Base-by-base conservation (phyloP, 2,888 invertebrate genomes). In the Thereva unica region DNA sequence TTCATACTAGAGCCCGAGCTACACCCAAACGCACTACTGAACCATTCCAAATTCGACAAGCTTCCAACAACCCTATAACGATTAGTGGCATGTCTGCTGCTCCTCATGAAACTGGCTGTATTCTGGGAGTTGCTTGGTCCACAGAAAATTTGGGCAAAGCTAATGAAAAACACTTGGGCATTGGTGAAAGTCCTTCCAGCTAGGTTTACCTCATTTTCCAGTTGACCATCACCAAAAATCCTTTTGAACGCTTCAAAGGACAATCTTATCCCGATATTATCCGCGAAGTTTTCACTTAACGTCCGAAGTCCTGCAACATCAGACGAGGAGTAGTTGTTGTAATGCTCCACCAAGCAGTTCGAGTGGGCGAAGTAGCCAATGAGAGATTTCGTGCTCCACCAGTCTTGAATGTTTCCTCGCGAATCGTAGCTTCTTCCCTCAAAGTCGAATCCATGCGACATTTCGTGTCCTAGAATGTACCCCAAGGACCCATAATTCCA, bases 371-470 rank as follows among this genome's bases (percentile, higher is more conserved):
- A 9, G 37, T 41, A 64, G 8, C 4, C 35, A 7, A 9, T 37
- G 10, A 10, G 8, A 5, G 63, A 23, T n/a, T 42, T 35, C 8
- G 8, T 6, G 5, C 42, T 64, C 53, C 52, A 64, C 53, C 52
- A 64, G 37, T 64, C 10, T 9, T 12, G n/a, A 2, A 34, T 35
- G 4, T 42, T 53, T 9, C 53, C 53, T 23, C 53, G 4, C 8
- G 12, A 9, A 42, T 44, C 44, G 37, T 34, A 64, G 1, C 44
- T 7, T 10, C 50, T 50, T 1, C 53, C 50, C 4, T 52, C 10
- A 3, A 35, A 53, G 10, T 64, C 63, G 10, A 64, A 64, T 37
- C 52, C 53, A 44, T 64, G 63, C 23, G 52, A 53, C 42, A 64
- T 64, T 64, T 64, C 63, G 35, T 64, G 63, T 5, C 52, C 63